Base-by-base conservation (phyloP, 1,140 invertebrate species). In the Drosophila busckii region DNA sequence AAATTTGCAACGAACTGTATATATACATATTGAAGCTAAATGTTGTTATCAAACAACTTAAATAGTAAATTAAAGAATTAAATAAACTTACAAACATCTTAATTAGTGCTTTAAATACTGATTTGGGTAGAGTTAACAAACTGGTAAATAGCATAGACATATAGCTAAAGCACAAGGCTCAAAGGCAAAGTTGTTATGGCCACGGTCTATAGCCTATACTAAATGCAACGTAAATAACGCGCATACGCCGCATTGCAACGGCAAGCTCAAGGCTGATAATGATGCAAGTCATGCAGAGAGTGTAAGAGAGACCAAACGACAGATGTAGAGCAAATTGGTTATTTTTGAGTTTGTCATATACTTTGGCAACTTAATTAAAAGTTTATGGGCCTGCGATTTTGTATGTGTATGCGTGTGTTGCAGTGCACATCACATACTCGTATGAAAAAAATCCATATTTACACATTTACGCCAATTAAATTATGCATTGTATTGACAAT, bases 341-440 rank as follows among this genome's bases (percentile, higher is more conserved):
- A n/a, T n/a, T n/a, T 32, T 26, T 46, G 50, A 46, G 52, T 55
- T 41, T 15, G 34, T 17, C 19, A 53, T 32, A 44, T 59, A 70
- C 55, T 82, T 82, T 59, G 13, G n/a, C 22, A 82, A 82, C 75
- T 82, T 83, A 75, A 82, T 82, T 82, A 82, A 82, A 82, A 83
- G 60, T 75, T 82, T 55, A 40, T 58, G 29, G 34, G 49, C 31
- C 52, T 66, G 75, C 69, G 82, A 75, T 80, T 80, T 80, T 4
- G 31, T 29, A 6, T 38, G 46, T 17, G 34, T 28, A 9, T 45
- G 5, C 31, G 15, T 49, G 25, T 17, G 20, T 40, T n/a, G n/a
- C n/a, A n/a, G n/a, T n/a, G n/a, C n/a, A n/a, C n/a, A n/a, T n/a
- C n/a, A n/a, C n/a, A n/a, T n/a, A n/a, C n/a, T n/a, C n/a, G n/a